A percentile compares a stretch with the other conserved stretches of the same genome.
phyloP scores from a whole-genome alignment of 2,113 vertebrate species.

The Pleuronectes platessa region DNA sequence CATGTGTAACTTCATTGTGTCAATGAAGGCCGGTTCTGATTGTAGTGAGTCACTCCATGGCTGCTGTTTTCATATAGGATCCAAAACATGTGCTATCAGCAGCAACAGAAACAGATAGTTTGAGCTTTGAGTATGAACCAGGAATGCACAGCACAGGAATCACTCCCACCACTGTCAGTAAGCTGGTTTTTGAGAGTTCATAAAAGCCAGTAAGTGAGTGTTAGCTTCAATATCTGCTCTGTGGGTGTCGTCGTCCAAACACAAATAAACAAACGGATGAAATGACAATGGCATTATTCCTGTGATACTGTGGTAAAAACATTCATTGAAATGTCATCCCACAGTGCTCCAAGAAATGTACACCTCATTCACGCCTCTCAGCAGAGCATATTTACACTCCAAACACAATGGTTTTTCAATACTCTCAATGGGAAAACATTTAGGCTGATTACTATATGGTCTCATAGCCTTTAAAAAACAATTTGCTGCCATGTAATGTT shows the following conservation, averaged over 20 bases:
- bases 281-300: slow-evolving; percentile 11
- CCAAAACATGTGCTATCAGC: slow-evolving; percentile 17
- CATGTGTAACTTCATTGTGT: not conserved
- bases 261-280: slow-evolving; percentile 32
- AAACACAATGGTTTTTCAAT: slow-evolving; percentile 35
- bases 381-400: slow-evolving; percentile 29
- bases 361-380: slow-evolving; percentile 20
- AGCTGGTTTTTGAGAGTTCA: too few relatives aligned
- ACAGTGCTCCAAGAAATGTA: slow-evolving; percentile 13
- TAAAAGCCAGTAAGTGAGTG: not conserved
- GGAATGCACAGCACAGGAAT: too few relatives aligned
- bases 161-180: too few relatives aligned
- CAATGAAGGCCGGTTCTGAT: not conserved
- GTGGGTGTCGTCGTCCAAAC: slow-evolving; percentile 7
- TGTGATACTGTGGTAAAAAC: slow-evolving; percentile 20
- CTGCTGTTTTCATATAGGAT: slow-evolving; percentile 19
- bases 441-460: slow-evolving; percentile 32
- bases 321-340: slow-evolving; percentile 24
- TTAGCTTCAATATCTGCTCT: not conserved
- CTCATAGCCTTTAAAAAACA: slow-evolving; percentile 40
- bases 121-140: too few relatives aligned
- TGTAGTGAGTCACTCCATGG: not conserved
- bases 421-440: slow-evolving; percentile 17
- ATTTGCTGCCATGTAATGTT: slow-evolving; percentile 39
- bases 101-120: not conserved